A percentile compares a stretch with the other conserved stretches of the same genome.
Evolutionary conservation across 2,888 invertebrate species (phyloP).

Genomic region (Sialis fuliginosa): DNA sequence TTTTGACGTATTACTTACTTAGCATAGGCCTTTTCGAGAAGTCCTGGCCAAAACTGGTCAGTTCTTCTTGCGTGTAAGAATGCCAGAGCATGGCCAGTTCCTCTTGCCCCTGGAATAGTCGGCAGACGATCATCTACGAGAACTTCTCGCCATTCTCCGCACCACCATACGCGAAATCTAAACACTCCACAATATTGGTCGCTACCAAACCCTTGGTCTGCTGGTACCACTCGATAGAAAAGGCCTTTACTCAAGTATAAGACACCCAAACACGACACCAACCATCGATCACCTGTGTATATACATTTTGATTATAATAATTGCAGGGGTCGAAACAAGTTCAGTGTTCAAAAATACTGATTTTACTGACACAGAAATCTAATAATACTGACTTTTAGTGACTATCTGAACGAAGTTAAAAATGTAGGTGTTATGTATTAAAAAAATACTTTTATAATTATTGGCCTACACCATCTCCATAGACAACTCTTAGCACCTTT

Average conservation of each 20-base stretch:
- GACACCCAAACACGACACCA: constrained; percentile 74
- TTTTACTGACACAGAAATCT: no score
- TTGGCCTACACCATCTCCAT: no score
- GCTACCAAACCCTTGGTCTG: constrained; percentile 64
- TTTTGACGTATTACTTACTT: constrained; percentile 49
- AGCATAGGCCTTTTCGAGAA: constrained; percentile 84
- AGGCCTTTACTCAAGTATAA: constrained; percentile 71
- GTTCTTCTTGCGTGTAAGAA: constrained; percentile 68
- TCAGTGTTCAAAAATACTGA: not conserved
- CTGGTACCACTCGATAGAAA: constrained; percentile 81
- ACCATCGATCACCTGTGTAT: constrained; percentile 69
- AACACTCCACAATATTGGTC: constrained; percentile 61
- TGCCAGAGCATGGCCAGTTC: constrained; percentile 38
- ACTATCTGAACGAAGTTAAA: no score
- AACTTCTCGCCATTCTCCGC: constrained; percentile 82
- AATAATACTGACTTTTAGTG: no score
- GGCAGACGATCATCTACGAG: constrained; percentile 79
- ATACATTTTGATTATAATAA: not conserved
- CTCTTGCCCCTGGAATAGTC: constrained; percentile 52
- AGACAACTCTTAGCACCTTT: no score
- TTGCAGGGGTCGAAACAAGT: no score
- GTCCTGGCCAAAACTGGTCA: constrained; percentile 75
- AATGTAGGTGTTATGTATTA: no score
- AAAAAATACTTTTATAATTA: no score
- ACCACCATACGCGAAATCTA: constrained; percentile 86